These are phyloP conservation scores for Molorchus minor DNA, from an alignment of 2,888 invertebrate species.

Conservation along the genomic window DNA sequence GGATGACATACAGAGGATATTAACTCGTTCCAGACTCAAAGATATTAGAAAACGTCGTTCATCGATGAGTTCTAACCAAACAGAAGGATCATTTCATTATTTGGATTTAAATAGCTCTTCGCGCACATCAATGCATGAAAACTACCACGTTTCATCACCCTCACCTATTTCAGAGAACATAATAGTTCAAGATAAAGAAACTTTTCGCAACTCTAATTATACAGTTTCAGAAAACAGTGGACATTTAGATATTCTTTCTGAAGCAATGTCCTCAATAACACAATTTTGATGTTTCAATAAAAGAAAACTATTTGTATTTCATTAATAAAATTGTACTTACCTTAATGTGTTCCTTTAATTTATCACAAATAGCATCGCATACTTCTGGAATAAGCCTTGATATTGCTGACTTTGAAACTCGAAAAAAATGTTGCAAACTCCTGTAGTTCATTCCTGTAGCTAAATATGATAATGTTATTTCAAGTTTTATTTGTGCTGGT, in stretches of 20 bases:
- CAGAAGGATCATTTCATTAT: neutral
- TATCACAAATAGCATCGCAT: no score
- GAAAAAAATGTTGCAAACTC: constrained; percentile 42
- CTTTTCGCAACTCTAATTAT: neutral
- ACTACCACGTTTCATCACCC: neutral
- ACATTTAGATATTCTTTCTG: neutral
- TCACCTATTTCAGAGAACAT: neutral
- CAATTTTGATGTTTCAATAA: neutral
- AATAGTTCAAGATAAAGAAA: neutral
- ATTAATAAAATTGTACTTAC: neutral
- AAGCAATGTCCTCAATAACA: neutral
- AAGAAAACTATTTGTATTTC: neutral
- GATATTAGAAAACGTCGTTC: neutral
- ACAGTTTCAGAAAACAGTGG: neutral
- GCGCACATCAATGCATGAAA: neutral
- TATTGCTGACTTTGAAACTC: constrained; percentile 40
- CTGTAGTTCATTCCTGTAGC: constrained; percentile 46
- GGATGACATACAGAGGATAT: neutral
- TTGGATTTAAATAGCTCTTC: neutral
- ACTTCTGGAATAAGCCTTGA: constrained; percentile 43
- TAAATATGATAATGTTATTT: constrained; percentile 48
- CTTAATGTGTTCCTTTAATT: neutral
- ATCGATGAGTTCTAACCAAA: neutral
- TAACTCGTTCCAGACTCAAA: neutral
- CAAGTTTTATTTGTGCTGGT: constrained; percentile 48